phyloP scores from a whole-genome alignment of 2,113 vertebrate genomes.

The Lasiurus borealis region DNA sequence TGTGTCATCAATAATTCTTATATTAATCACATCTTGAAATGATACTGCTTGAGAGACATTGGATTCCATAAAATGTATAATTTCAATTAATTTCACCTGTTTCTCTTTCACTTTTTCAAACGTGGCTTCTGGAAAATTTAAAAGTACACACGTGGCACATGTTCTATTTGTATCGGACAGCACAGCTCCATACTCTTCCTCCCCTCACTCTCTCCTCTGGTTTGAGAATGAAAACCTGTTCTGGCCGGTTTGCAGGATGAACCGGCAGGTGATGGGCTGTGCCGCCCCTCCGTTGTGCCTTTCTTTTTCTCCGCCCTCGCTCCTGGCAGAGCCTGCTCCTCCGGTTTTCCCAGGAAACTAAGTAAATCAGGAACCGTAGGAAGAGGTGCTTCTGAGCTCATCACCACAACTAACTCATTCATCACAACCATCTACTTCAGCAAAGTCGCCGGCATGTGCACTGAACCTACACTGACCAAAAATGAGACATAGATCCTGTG shows the following conservation, averaged over 20 bases:
- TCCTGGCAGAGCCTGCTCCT: not conserved
- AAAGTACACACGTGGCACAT: not conserved
- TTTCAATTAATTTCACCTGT: conserved; percentile 27
- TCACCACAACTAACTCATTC: not conserved
- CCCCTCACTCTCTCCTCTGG: not conserved
- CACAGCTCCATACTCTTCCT: not conserved
- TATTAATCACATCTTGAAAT: not conserved
- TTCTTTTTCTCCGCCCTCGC: not conserved
- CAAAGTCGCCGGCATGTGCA: not conserved
- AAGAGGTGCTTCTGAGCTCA: not conserved
- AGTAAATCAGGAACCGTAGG: not conserved
- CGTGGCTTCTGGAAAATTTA: conserved; percentile 32
- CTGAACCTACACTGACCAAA: not conserved
- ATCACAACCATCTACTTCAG: conserved; percentile 23
- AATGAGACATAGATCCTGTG: not conserved
- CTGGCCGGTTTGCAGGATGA: not conserved
- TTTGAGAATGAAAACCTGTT: conserved; percentile 22
- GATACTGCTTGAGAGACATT: not conserved
- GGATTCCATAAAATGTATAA: not conserved
- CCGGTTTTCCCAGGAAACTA: conserved; percentile 51
- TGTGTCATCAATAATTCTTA: conserved; percentile 11
- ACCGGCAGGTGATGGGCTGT: not conserved
- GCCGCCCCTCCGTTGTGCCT: not conserved
- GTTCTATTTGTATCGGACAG: not conserved
- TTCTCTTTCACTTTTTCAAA: conserved; percentile 42